Evolutionary conservation across 2,797 vertebrate genomes (phyloP), one percentile per base, ranked within the genome.

Genomic region (Chelon labrosus): DNA sequence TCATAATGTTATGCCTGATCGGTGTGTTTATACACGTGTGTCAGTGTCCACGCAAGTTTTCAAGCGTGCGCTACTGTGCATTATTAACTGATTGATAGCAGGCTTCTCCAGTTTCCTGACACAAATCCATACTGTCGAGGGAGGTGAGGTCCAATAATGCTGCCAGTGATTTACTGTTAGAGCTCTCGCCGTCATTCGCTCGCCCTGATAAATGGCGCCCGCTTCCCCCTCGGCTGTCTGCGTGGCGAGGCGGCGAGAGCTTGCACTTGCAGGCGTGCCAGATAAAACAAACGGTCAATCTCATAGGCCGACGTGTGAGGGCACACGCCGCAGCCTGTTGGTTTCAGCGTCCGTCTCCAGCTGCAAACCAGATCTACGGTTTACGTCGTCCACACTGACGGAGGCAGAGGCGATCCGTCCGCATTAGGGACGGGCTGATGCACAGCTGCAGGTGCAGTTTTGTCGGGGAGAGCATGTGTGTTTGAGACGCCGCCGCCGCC

Each of bases 121-220:
- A 82, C 82, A 88, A 87, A 91, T 91, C 90, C 78, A 90, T 89
- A 88, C 54, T 72, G 85, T 83, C 35, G 58, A 81, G 72, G 75
- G 75, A 85, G 75, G 65, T 82, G 76, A 65, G 84, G 82, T 79
- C 75, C 83, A 83, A 88, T 93, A 91, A 92, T 85, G 81, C 77
- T 76, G 59, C 82, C 76, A 74, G 83, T 93, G 91, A 93, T 92
- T 91, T 91, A 93, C 88, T 85, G 84, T 90, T 84, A 87, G 84
- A 86, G 77, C 68, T 82, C 70, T 75, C 4, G 80, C 84, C 81
- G 82, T 88, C 88, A 86, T 70, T 89, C 83, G 62, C 66, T 86
- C 85, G 81, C 80, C 58, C 80, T 90, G 86, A 91, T 87, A 85
- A 85, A 91, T 86, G 84, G 82, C 88, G 70, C 14, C 47, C 50